Percentiles rank a stretch among this genome's conserved stretches.
phyloP scores from a whole-genome alignment of 2,797 vertebrate species.

The Yasuhikotakia modesta region DNA sequence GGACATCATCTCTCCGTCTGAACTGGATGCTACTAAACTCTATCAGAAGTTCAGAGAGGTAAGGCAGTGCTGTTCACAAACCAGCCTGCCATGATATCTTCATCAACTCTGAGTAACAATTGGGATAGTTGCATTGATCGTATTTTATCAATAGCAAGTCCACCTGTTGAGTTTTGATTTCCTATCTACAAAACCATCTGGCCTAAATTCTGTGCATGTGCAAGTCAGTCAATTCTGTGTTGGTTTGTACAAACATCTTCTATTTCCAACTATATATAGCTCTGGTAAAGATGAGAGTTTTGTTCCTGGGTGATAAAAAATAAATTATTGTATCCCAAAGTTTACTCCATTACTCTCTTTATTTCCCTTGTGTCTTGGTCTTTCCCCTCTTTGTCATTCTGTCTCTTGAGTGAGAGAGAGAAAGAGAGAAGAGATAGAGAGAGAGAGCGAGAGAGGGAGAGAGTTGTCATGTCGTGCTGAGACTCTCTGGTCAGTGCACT shows the following conservation, averaged over 20 bases:
- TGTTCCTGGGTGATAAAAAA: not conserved
- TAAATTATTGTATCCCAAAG: not conserved
- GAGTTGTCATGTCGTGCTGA: slow-evolving; percentile 67
- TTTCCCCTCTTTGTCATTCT: slow-evolving; percentile 41
- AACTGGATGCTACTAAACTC: slow-evolving; percentile 90
- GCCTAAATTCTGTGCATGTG: not conserved
- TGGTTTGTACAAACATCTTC: not conserved
- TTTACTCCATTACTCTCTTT: not conserved
- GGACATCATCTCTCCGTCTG: slow-evolving; percentile 91
- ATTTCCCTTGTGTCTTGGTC: slow-evolving; percentile 49
- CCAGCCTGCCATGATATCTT: not conserved
- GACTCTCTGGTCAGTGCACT: slow-evolving; percentile 71
- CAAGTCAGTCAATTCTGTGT: not conserved
- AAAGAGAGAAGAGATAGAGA: slow-evolving; percentile 25
- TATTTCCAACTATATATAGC: not conserved
- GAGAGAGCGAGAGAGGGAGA: slow-evolving; percentile 69
- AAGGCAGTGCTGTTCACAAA: slow-evolving; percentile 33
- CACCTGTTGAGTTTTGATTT: not conserved
- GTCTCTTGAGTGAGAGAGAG: slow-evolving; percentile 18
- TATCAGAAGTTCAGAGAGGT: slow-evolving; percentile 99
- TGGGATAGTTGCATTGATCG: not conserved
- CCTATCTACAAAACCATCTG: not conserved
- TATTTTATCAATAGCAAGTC: not conserved
- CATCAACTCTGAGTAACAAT: not conserved
- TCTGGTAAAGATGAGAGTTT: not conserved